phyloP scores from a whole-genome alignment of 2,888 invertebrate genomes.

The Xestia ashworthii region DNA sequence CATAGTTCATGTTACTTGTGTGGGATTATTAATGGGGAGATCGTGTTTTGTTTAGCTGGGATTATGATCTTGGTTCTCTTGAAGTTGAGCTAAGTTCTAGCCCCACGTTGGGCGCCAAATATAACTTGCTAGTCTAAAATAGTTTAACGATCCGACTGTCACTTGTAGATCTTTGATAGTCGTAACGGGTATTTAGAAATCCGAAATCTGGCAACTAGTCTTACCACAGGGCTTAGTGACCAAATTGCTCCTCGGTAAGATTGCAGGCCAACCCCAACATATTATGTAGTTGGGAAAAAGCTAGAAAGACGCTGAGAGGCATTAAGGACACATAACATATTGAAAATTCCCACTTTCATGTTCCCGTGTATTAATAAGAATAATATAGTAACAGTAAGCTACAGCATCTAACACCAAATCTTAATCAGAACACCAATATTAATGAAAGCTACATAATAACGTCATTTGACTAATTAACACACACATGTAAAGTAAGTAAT shows the following conservation, averaged over 20 bases:
- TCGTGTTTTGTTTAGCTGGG: conserved; percentile 42
- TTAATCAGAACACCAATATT: conserved; percentile 3
- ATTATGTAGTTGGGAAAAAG: neutral
- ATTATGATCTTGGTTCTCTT: neutral
- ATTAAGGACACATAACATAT: neutral
- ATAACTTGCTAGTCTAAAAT: neutral
- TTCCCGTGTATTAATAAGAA: neutral
- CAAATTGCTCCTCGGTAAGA: neutral
- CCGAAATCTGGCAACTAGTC: neutral
- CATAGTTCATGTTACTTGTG: conserved; percentile 18
- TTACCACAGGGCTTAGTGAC: neutral
- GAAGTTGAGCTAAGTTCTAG: neutral
- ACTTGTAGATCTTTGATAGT: neutral
- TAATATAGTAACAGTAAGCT: neutral
- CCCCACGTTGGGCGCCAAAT: neutral
- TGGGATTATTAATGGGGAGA: conserved; percentile 46
- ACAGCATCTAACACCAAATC: neutral
- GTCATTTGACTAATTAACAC: conserved; percentile 16
- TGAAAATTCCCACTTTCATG: too few species aligned
- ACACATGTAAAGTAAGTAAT: neutral
- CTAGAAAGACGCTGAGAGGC: neutral
- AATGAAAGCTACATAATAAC: conserved; percentile 15
- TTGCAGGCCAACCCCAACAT: neutral
- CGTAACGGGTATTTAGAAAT: neutral
- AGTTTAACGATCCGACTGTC: neutral